phyloP scores from a whole-genome alignment of 2,113 vertebrate species.

The Engystomops pustulosus region DNA sequence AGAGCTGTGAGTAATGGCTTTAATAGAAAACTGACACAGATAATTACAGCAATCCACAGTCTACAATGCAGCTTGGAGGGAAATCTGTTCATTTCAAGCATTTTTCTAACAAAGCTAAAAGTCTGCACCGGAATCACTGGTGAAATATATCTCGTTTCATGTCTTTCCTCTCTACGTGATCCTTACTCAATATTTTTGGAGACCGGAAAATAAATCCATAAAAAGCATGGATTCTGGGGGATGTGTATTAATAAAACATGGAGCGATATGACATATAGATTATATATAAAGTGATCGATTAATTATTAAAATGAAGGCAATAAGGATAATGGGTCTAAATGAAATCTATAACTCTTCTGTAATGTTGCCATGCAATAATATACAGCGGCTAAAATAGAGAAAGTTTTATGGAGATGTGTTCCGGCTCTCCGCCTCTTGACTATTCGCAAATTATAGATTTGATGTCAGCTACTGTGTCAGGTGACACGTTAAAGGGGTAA shows the following conservation, averaged over 20 bases:
- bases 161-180: constrained; percentile 19
- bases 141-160: constrained; percentile 46
- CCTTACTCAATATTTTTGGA: neutral
- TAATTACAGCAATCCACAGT: constrained; percentile 54
- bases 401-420: neutral
- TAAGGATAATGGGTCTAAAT: constrained; percentile 35
- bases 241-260: constrained; percentile 25
- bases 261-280: neutral
- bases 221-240: neutral
- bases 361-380: neutral
- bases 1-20: constrained; percentile 43
- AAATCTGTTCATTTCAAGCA: constrained; percentile 47
- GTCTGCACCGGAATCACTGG: constrained; percentile 16
- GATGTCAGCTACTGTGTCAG: too few relatives aligned
- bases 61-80: constrained; percentile 30
- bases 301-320: constrained; percentile 31
- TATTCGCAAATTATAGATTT: too few relatives aligned
- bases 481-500: too few relatives aligned
- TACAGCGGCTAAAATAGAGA: neutral
- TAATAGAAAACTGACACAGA: constrained; percentile 55
- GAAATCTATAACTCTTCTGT: constrained; percentile 47
- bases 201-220: constrained; percentile 41
- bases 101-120: constrained; percentile 36
- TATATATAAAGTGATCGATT: constrained; percentile 46
- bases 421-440: neutral